These are phyloP conservation scores for Leucoraja erinaceus DNA, from an alignment of 2,113 vertebrate genomes.

Conservation along the genomic window DNA sequence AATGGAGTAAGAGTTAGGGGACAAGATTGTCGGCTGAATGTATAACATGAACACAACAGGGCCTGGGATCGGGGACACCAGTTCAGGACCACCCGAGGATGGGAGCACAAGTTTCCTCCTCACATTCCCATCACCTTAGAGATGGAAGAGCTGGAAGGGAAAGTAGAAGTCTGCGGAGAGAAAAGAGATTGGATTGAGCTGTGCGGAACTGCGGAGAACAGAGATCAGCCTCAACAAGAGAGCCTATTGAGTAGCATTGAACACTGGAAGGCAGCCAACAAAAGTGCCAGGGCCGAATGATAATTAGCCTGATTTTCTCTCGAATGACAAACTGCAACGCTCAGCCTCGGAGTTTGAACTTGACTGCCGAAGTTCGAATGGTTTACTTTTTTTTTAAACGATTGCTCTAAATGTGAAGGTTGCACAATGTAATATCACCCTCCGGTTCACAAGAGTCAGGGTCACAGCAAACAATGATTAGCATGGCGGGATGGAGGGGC, in stretches of 20 bases:
- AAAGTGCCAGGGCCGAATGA: slow-evolving; percentile 54
- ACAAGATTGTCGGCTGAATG: slow-evolving; percentile 51
- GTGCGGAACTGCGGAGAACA: slow-evolving; percentile 59
- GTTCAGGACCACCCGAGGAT: slow-evolving; percentile 57
- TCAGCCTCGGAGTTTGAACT: slow-evolving; percentile 52
- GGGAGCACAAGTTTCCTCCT: slow-evolving; percentile 54
- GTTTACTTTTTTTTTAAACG: background rate
- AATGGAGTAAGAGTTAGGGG: slow-evolving; percentile 56
- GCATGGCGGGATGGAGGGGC: background rate
- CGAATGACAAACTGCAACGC: slow-evolving; percentile 42
- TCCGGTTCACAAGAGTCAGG: slow-evolving; percentile 1
- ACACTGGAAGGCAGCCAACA: slow-evolving; percentile 63
- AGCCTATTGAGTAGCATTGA: slow-evolving; percentile 60
- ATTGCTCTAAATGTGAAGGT: background rate
- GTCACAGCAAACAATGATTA: background rate
- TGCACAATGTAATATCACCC: background rate
- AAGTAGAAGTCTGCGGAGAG: slow-evolving; percentile 56
- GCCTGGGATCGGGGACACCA: slow-evolving; percentile 54
- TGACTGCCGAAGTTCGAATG: slow-evolving; percentile 46
- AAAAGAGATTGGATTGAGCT: slow-evolving; percentile 61
- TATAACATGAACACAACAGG: slow-evolving; percentile 48
- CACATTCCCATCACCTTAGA: slow-evolving; percentile 60
- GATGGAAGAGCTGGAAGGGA: slow-evolving; percentile 59
- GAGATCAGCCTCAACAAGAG: slow-evolving; percentile 58
- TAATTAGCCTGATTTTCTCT: slow-evolving; percentile 50